Evolutionary conservation across 1,140 invertebrate species (phyloP), one percentile per base, ranked within the genome.

Genomic region (Zaprionus capensis): DNA sequence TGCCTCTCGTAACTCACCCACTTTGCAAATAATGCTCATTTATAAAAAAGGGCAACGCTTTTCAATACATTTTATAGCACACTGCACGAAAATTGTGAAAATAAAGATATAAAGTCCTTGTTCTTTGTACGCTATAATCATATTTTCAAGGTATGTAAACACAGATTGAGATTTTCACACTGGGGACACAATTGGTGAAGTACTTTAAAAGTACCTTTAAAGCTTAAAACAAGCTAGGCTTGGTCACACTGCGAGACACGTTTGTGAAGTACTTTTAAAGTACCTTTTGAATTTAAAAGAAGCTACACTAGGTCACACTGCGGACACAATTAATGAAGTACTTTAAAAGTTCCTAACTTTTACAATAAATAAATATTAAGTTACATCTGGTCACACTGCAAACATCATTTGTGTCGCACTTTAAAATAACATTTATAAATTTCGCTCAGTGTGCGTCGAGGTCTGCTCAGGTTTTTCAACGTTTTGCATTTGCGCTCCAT

Each of bases 401-500:
- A 9, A 31, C 0, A 31, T 7, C 6, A 31, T 31, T 31, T 11
- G 4, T 41, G 15, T 15, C 2, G 31, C 11, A 11, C 31, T 34
- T 34, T 34, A 11, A 34, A 34, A 34, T 0, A 31, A 31, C 7
- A 1, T 2, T 28, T 7, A 28, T 2, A 9, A 9, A 9, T 41
- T 51, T 51, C 46, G 4, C 46, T 51, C 17, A 22, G 46, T 51
- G 46, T 24, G 5, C 4, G 1, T 5, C 1, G 20, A 31, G 64
- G 51, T 56, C 22, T 26, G 38, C 15, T n/a, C 20, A 53, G 66
- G 79, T 82, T 82, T 82, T 11, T 9, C 20, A 24, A 51, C 46
- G n/a, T 51, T 51, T 51, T 51, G 80, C 82, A 82, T 82, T 82
- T 51, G 46, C 46, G 46, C 12, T 51, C 12, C 46, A 51, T 51